Evolutionary conservation across 2,888 invertebrate genomes (phyloP).

Genomic region (Phragmatobia fuliginosa): DNA sequence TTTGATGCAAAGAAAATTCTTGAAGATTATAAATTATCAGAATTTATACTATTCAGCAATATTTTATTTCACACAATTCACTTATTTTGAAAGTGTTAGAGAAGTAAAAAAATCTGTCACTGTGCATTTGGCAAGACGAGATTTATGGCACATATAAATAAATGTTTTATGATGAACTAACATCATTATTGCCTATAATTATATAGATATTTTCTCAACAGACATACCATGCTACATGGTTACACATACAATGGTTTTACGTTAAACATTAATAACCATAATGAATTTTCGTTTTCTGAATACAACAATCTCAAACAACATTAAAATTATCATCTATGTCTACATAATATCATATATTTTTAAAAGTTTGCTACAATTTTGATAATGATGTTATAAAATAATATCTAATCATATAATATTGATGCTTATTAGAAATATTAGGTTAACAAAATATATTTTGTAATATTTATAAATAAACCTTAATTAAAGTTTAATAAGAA

Average conservation of each 20-base stretch:
- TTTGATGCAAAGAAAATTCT: conserved; percentile 34
- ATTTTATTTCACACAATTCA: conserved; percentile 18
- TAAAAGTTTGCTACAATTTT: conserved; percentile 1
- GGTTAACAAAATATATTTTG: neutral
- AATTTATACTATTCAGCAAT: conserved; percentile 27
- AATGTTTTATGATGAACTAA: conserved; percentile 20
- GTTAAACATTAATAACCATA: neutral
- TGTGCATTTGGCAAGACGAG: conserved; percentile 29
- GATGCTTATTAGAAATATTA: neutral
- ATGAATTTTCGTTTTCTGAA: conserved; percentile 22
- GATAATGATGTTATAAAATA: conserved; percentile 25
- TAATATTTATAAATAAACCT: neutral
- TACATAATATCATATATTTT: conserved; percentile 20
- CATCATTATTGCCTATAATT: conserved; percentile 3
- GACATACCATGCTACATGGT: neutral
- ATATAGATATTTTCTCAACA: neutral
- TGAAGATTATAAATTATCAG: conserved; percentile 22
- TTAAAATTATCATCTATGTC: conserved; percentile 27
- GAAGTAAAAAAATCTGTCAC: conserved; percentile 7
- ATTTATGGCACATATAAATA: conserved; percentile 64
- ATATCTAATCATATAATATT: neutral
- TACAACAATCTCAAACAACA: conserved; percentile 33
- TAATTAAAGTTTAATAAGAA: neutral
- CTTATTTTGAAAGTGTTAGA: conserved; percentile 9
- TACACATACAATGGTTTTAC: neutral